These are phyloP conservation scores for Archivesica marissinica DNA, from an alignment of 1,140 invertebrate species.

Conservation along the genomic window DNA sequence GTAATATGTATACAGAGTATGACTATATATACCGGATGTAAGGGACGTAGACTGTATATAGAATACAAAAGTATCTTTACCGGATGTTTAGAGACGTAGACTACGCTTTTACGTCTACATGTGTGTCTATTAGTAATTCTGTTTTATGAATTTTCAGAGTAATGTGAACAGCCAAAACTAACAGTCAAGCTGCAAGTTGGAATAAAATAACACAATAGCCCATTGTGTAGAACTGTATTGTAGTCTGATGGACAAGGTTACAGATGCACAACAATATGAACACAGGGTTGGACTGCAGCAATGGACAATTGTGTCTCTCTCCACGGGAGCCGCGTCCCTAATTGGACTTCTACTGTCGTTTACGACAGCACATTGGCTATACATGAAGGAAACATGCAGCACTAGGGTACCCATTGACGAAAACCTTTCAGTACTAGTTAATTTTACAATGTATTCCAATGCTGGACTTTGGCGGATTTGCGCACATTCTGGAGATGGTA, in stretches of 20 bases:
- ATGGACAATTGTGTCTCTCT: conserved; percentile 43
- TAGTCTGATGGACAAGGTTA: conserved; percentile 7
- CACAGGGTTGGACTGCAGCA: neutral
- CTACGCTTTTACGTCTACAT: too few species aligned
- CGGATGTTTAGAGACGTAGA: too few species aligned
- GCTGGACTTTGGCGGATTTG: conserved; percentile 24
- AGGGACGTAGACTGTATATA: too few species aligned
- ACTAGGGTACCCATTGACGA: neutral
- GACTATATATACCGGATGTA: too few species aligned
- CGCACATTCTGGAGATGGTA: neutral
- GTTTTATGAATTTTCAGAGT: too few species aligned
- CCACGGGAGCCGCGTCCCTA: conserved; percentile 9
- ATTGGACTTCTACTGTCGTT: conserved; percentile 11
- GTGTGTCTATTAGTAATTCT: too few species aligned
- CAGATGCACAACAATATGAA: neutral
- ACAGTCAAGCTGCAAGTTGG: too few species aligned
- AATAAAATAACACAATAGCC: too few species aligned
- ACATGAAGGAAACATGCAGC: conserved; percentile 28
- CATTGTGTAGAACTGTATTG: too few species aligned
- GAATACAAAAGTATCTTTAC: too few species aligned
- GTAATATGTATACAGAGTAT: too few species aligned
- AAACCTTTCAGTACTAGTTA: neutral
- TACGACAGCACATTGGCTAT: conserved; percentile 41
- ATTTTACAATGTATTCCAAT: conserved; percentile 17
- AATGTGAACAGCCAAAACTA: too few species aligned